Base-by-base conservation (phyloP, 2,888 invertebrate genomes). In the Ramazzottius varieornatus region DNA sequence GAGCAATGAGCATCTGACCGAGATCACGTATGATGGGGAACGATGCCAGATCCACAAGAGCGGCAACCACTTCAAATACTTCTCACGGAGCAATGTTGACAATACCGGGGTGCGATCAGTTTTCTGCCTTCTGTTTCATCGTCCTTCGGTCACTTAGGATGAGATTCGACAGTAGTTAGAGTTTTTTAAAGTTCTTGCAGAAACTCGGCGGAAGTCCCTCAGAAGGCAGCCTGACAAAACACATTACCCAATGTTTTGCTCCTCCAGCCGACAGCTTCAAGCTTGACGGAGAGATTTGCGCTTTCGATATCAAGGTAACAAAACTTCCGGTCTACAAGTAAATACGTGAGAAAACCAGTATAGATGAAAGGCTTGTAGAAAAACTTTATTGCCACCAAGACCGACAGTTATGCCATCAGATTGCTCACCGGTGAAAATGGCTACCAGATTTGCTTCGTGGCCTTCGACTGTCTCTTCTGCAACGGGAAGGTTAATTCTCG, bases 21-120 rank as follows among this genome's bases (percentile, higher is more conserved):
- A 94, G 76, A 84, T 83, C 2, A 94, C 94, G 78, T 88, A 85
- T 78, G 93, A 94, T 75, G 93, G 94, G 0, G 93, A 94, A 77
- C 80, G 93, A 69, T 88, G 89, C 76, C 90, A 93, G 77, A 74
- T 94, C 63, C 93, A 94, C 73, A 86, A 86, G 80, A 78, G 82
- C 66, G 80, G 84, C 68, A 82, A 82, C 13, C 76, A 75, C 33
- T 93, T 85, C 71, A 86, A 85, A 73, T 93, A 88, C 75, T 89
- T 85, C 73, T 90, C 91, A 8, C 54, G 54, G 24, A 24, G 54
- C 54, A 24, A 24, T 8, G 4, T 16, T 24, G 54, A 54, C 54
- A 54, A n/a, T 29, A 54, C 54, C 4, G 29, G 24, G 4, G 54
- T 54, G 24, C 8, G 29, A 40, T 40, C 40, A 13, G n/a, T n/a